Percentiles rank a stretch among this genome's conserved stretches.
Conservation (phyloP, 2,113 vertebrate genomes). For the Mystacornis crossleyi region DNA sequence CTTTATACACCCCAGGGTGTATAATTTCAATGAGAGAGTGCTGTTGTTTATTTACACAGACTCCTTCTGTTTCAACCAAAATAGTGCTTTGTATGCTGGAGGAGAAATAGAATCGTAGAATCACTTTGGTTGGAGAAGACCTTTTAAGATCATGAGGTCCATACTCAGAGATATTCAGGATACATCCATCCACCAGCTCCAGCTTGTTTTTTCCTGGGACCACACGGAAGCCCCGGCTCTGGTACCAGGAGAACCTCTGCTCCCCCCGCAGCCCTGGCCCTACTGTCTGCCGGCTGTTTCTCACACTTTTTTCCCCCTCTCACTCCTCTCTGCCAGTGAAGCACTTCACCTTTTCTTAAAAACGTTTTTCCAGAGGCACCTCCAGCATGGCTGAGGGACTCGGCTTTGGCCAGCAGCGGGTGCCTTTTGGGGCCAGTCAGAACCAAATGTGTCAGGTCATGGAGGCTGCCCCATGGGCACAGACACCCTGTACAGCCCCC, state of each 20-base stretch:
- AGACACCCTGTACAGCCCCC: no score
- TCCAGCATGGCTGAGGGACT: fast-evolving
- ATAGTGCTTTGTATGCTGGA: background rate
- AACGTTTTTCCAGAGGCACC: background rate
- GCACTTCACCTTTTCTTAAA: background rate
- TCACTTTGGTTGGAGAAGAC: background rate
- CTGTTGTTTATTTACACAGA: background rate
- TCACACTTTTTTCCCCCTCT: background rate
- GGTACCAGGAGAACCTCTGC: background rate
- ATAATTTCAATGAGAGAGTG: background rate
- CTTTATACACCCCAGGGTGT: background rate
- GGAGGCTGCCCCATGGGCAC: fast-evolving
- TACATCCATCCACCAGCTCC: fast-evolving
- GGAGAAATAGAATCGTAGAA: background rate
- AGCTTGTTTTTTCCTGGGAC: background rate
- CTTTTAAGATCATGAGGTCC: background rate
- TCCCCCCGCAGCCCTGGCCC: fast-evolving
- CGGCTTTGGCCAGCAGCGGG: fast-evolving
- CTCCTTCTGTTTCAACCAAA: background rate
- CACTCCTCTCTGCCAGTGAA: background rate
- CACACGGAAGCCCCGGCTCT: background rate
- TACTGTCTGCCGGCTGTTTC: background rate
- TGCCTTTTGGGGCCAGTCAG: background rate
- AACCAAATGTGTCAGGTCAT: fast-evolving
- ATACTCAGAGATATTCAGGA: background rate